phyloP scores from a whole-genome alignment of 2,888 invertebrate species.

The Synanthedon formicaeformis region DNA sequence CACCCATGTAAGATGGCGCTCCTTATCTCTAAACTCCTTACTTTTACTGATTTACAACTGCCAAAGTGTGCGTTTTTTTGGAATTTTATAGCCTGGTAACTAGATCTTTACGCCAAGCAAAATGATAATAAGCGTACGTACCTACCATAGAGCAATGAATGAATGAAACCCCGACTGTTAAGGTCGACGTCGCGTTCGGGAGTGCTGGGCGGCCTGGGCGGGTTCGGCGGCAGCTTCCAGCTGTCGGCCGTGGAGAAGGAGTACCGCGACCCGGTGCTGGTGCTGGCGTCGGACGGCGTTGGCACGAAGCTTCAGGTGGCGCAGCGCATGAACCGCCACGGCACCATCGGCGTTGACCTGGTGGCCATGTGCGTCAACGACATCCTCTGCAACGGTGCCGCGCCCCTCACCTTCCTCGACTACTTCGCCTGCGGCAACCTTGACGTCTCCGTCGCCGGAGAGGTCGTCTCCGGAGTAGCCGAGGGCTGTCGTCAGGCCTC shows the following conservation, averaged over 20 bases:
- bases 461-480: constrained; percentile 83
- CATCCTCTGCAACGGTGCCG: constrained; percentile 94
- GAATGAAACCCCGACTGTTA: constrained; percentile 13
- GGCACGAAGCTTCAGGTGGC: constrained; percentile 97
- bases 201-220: constrained; percentile 82
- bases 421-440: constrained; percentile 93
- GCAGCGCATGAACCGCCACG: constrained; percentile 79
- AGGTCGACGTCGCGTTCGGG: constrained; percentile 79
- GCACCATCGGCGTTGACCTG: constrained; percentile 91
- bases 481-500: constrained; percentile 87
- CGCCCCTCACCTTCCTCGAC: constrained; percentile 95
- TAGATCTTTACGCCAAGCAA: no score
- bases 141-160: not conserved
- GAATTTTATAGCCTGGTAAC: no score
- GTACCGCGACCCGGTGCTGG: constrained; percentile 83
- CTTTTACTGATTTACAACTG: no score
- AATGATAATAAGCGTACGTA: no score
- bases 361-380: constrained; percentile 99
- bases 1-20: no score
- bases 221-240: constrained; percentile 92
- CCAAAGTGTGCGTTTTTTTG: no score
- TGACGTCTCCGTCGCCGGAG: constrained; percentile 75
- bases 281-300: constrained; percentile 97
- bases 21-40: no score
- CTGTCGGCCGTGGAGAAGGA: constrained; percentile 71